A percentile compares a stretch with the other conserved stretches of the same genome.
Evolutionary conservation across 2,113 vertebrate genomes (phyloP).

Genomic region (Oxyruncus cristatus): DNA sequence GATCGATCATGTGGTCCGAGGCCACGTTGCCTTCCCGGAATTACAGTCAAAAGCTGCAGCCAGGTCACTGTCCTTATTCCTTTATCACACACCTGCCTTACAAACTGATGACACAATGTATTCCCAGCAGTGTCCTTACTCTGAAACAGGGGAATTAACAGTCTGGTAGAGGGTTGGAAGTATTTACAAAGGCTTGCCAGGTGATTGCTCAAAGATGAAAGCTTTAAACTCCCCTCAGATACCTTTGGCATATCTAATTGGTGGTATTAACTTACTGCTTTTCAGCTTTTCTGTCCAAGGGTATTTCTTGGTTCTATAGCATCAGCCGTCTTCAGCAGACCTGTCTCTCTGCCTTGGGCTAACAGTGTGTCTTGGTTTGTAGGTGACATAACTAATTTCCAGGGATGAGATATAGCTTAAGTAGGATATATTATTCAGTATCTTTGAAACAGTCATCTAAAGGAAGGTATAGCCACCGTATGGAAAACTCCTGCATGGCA

Average conservation of each 20-base stretch:
- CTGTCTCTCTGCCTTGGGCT: background rate
- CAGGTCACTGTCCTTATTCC: conserved; percentile 73
- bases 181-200: background rate
- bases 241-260: background rate
- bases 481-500: background rate
- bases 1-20: conserved; percentile 89
- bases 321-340: background rate
- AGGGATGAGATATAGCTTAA: background rate
- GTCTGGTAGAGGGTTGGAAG: background rate
- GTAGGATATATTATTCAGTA: background rate
- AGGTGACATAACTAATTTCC: background rate
- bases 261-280: background rate
- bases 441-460: background rate
- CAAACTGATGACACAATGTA: background rate
- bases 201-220: background rate
- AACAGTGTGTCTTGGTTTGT: background rate
- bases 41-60: conserved; percentile 79
- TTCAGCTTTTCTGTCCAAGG: background rate
- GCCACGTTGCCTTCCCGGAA: conserved; percentile 84
- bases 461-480: background rate
- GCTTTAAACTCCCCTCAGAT: background rate
- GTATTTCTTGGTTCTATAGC: background rate
- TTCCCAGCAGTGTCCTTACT: background rate
- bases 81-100: background rate
- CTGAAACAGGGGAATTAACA: background rate